Evolutionary conservation across 2,888 invertebrate genomes (phyloP), one percentile per base, ranked within the genome.

Genomic region (Eupithecia insigniata): DNA sequence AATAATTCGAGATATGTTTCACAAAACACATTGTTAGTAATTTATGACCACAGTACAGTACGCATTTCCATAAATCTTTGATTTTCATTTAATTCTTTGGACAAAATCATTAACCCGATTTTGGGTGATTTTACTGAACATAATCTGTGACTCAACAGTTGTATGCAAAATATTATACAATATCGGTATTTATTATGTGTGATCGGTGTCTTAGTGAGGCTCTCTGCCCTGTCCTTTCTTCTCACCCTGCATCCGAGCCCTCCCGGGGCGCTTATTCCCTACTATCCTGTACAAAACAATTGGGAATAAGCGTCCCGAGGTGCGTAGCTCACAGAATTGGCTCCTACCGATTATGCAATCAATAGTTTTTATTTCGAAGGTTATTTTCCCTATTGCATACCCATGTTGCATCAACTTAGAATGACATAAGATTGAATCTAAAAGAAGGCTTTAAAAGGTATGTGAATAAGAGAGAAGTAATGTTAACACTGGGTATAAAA

Each of bases 161-260:
- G 75, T 66, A 18, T 60, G 58, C 72, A 73, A 69, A 43, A 67
- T 70, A 71, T 71, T 74, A 62, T 74, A 84, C 81, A 65, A 78
- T 76, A 80, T 80, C 87, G 82, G 80, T 70, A 73, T 70, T 74
- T 80, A 78, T 81, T 87, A 83, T 82, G 82, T 89, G 82, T 90
- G 87, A 85, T 92, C 85, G 86, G 80, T 92, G 91, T 92, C 83
- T 90, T 92, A 91, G 90, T 83, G 89, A 87, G 85, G 80, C 78
- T 85, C 81, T 87, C 81, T 81, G 87, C 88, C 89, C 87, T 87
- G 55, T 80, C 79, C 82, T 85, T 83, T 81, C 80, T 81, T 81
- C 80, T 30, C 55, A 32, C 64, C 72, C 78, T 55, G 68, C 32
- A 8, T 61, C 64, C 14, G 3, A 14, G 12, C 30, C 32, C 60